Conservation (phyloP, 2,797 vertebrate species). For the Darevskia mixta region DNA sequence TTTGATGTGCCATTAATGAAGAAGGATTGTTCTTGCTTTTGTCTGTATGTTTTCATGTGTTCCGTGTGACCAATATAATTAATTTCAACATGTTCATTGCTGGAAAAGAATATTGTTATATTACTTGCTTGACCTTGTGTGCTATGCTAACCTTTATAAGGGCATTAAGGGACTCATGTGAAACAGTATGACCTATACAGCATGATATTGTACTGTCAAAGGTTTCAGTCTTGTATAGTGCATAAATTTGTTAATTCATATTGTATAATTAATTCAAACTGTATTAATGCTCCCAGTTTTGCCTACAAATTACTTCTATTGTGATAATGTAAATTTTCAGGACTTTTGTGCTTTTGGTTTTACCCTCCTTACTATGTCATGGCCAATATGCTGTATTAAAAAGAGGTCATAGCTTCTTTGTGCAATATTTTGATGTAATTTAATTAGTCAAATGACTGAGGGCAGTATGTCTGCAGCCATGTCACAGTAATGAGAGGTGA, state of each 20-base stretch:
- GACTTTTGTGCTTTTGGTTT: neutral
- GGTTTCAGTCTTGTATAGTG: neutral
- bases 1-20: slow-evolving; percentile 78
- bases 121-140: neutral
- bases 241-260: neutral
- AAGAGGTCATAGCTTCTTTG: neutral
- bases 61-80: neutral
- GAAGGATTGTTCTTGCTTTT: slow-evolving; percentile 81
- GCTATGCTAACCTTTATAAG: neutral
- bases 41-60: slow-evolving; percentile 52
- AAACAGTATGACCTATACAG: neutral
- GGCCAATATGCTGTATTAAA: fast-evolving
- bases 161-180: neutral
- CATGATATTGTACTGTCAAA: neutral
- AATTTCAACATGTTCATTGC: neutral
- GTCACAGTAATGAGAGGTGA: neutral
- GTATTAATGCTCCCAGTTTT: neutral
- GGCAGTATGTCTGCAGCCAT: neutral
- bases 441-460: fast-evolving
- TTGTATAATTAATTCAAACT: neutral
- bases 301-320: neutral
- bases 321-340: neutral
- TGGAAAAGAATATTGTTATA: neutral
- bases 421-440: neutral
- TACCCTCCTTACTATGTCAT: neutral